phyloP scores from a whole-genome alignment of 2,797 vertebrate species.

The Enteromius mattozi region DNA sequence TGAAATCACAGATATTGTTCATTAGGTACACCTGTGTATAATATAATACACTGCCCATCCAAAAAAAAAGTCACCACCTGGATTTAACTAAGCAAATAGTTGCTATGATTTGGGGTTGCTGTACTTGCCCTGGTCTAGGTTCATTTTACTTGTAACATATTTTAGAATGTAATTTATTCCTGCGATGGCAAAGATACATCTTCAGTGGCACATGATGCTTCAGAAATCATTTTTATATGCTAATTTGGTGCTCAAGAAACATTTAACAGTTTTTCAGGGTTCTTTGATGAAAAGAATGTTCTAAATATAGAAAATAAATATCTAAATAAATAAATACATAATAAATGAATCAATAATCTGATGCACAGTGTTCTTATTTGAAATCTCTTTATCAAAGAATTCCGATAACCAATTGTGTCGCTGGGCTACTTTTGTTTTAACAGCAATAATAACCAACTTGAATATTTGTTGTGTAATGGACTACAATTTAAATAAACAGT shows the following conservation, averaged over 20 bases:
- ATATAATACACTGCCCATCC: background rate
- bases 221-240: background rate
- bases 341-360: background rate
- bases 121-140: too few relatives aligned
- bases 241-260: background rate
- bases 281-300: background rate
- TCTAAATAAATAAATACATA: background rate
- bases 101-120: too few relatives aligned
- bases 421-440: background rate
- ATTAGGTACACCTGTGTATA: background rate
- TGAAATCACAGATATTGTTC: background rate
- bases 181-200: background rate
- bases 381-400: background rate
- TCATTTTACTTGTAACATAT: too few relatives aligned
- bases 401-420: background rate
- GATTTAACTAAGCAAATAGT: too few relatives aligned
- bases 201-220: background rate
- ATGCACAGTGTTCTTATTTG: background rate
- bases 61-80: too few relatives aligned
- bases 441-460: background rate
- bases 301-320: background rate
- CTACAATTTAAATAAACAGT: background rate
- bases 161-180: background rate
- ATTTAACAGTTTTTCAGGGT: background rate
- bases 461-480: background rate